Evolutionary conservation across 1,140 invertebrate genomes (phyloP).

Genomic region (Drosophila carrolli): DNA sequence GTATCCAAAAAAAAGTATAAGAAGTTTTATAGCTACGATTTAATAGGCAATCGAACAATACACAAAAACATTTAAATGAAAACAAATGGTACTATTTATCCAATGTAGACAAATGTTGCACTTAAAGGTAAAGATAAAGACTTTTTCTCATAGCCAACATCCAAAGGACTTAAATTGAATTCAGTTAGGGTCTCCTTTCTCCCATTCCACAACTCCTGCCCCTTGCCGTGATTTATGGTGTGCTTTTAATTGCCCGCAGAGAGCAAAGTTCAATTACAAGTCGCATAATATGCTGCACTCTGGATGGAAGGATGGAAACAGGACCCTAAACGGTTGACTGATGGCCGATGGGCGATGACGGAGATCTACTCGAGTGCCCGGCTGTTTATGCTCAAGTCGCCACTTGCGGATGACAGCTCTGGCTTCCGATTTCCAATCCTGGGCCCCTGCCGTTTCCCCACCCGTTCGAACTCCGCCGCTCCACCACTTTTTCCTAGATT

Average conservation of each 20-base stretch:
- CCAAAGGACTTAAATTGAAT: background rate
- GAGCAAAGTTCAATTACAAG: conserved; percentile 15
- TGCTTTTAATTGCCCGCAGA: conserved; percentile 9
- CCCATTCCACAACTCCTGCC: background rate
- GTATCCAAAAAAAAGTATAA: no score
- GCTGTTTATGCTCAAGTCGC: conserved; percentile 47
- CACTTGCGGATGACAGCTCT: conserved; percentile 52
- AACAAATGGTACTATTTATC: no score
- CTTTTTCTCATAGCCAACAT: background rate
- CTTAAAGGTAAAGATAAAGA: no score
- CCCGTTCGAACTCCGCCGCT: conserved; percentile 18
- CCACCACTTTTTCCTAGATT: conserved; percentile 7
- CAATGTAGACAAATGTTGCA: no score
- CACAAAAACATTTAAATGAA: no score
- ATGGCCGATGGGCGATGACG: conserved; percentile 14
- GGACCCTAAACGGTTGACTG: conserved; percentile 35
- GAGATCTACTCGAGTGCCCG: conserved; percentile 14
- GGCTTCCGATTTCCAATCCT: conserved; percentile 23
- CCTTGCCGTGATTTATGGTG: conserved; percentile 1
- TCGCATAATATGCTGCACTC: conserved; percentile 6
- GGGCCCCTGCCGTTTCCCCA: conserved; percentile 4
- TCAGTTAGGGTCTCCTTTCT: background rate
- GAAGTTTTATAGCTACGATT: no score
- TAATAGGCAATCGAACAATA: no score
- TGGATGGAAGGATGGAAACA: background rate